Base-by-base conservation (phyloP, 2,888 invertebrate genomes). In the Desoria tigrina region DNA sequence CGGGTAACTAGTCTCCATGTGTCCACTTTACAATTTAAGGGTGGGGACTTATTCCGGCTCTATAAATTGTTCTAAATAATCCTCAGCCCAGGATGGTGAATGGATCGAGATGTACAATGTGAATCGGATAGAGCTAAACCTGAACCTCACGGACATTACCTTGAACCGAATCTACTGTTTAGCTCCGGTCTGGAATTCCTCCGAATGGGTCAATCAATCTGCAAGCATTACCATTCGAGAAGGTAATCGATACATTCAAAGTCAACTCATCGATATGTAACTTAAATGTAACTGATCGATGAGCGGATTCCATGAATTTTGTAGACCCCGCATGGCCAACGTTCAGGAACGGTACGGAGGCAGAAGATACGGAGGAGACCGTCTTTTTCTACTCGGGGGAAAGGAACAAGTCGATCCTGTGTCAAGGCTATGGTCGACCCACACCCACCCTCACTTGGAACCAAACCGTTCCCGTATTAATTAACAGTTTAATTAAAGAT, bases 111-210 rank as follows among this genome's bases (percentile, higher is more conserved):
- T 2, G 7, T 54, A 51, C 24, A 62, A 68, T 45, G 51, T 53
- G 4, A 67, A 68, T n/a, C 39, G 28, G 16, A 61, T 70, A 32
- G 67, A 49, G 9, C 2, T 56, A 7, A 61, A 59, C 16, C 16
- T 70, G 14, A 6, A 2, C 3, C 39, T 70, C n/a, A n/a, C 9
- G 1, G 61, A 56, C 9, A 1, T 21, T 4, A n/a, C 28, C 1
- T 26, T 67, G 21, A 37, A 53, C 4, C 28, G 24, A 27, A 23
- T 68, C 1, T 63, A 63, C 54, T 70, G 70, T 26, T 55, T 70
- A 27, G 70, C 70, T 7, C 70, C 70, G 1, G 65, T 70, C 1
- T 70, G 70, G 70, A 70, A 70, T 54, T 63, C 63, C 6, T 54
- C 54, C 1, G 42, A 27, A 21, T 70, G 70, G 70, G 42, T 67